Percentiles rank a stretch among this genome's conserved stretches.
These are phyloP conservation scores for Phrynosoma platyrhinos DNA, from an alignment of 2,113 vertebrate species.

Conservation along the genomic window DNA sequence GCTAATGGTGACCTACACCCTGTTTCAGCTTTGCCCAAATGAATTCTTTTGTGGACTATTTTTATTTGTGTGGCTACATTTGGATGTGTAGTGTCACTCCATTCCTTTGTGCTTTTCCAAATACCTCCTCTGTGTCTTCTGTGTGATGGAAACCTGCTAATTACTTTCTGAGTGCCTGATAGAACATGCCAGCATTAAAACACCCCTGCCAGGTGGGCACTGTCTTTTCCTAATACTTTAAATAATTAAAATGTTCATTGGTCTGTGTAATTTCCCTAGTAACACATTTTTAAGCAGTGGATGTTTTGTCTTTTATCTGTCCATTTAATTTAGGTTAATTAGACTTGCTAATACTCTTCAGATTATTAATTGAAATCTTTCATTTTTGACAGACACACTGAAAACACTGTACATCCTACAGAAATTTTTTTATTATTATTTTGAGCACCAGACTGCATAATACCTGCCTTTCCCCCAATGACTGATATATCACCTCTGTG, in stretches of 20 bases:
- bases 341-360: constrained; percentile 59
- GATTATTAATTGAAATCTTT: constrained; percentile 53
- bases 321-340: constrained; percentile 68
- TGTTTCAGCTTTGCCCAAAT: neutral
- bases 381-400: constrained; percentile 31
- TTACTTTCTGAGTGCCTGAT: neutral
- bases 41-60: neutral
- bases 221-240: neutral
- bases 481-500: neutral
- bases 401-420: constrained; percentile 1
- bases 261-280: constrained; percentile 28
- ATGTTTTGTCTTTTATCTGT: constrained; percentile 60
- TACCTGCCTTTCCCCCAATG: neutral
- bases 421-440: constrained; percentile 30
- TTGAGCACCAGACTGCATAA: constrained; percentile 15
- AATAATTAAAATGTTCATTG: constrained; percentile 42
- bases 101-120: neutral
- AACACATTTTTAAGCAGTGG: constrained; percentile 52
- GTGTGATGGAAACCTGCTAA: neutral
- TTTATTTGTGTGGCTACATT: neutral
- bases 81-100: neutral
- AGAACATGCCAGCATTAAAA: neutral
- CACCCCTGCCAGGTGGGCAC: neutral
- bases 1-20: neutral
- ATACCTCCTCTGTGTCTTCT: neutral